Percentiles rank a stretch among this genome's conserved stretches.
phyloP scores from a whole-genome alignment of 2,797 vertebrate genomes.

The Sebastes miniatus region DNA sequence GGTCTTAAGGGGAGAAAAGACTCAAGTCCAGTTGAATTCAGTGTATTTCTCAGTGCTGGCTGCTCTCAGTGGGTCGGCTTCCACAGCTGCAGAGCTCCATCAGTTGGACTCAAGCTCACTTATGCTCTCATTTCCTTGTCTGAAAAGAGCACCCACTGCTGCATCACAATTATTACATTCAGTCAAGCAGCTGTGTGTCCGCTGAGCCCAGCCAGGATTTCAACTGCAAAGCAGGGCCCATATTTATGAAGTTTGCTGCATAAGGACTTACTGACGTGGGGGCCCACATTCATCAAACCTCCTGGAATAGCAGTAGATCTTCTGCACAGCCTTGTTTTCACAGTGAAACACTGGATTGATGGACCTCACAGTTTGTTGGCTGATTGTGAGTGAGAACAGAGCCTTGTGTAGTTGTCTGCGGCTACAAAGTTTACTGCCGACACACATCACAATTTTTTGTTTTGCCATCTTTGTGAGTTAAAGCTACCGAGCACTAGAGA shows the following conservation, averaged over 20 bases:
- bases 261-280: background rate
- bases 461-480: background rate
- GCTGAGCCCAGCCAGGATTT: background rate
- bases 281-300: background rate
- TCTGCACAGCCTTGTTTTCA: background rate
- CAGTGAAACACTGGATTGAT: background rate
- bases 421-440: background rate
- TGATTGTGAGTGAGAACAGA: background rate
- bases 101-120: constrained; percentile 37
- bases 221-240: background rate
- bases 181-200: constrained; percentile 33
- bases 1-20: constrained; percentile 25
- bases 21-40: constrained; percentile 37
- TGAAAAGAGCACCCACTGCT: constrained; percentile 42
- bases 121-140: constrained; percentile 46
- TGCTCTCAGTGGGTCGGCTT: background rate
- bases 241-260: constrained; percentile 6
- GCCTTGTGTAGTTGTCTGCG: background rate
- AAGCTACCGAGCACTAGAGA: background rate
- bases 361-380: background rate
- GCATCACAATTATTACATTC: constrained; percentile 50
- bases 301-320: constrained; percentile 9
- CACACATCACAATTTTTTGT: background rate
- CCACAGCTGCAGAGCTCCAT: constrained; percentile 53
- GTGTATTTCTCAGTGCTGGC: constrained; percentile 16